phyloP scores from a whole-genome alignment of 2,888 invertebrate species.

The Trypoxylon attenuatum region DNA sequence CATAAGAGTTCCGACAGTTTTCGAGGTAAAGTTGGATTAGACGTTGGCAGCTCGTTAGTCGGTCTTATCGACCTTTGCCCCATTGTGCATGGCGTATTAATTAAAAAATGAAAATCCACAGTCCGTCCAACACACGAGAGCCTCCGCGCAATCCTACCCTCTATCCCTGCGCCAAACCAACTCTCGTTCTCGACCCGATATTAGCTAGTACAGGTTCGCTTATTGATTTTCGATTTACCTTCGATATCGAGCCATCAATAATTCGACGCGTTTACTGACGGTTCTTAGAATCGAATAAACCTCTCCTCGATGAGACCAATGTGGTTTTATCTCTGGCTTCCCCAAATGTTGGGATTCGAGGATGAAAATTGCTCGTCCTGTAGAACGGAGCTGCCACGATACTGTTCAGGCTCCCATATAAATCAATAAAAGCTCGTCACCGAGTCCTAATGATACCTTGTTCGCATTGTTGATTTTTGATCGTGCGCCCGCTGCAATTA shows the following conservation, averaged over 20 bases:
- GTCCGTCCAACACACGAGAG: constrained; percentile 32
- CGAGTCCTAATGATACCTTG: no score
- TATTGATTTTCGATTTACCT: constrained; percentile 58
- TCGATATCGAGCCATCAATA: constrained; percentile 37
- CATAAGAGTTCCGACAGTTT: constrained; percentile 54
- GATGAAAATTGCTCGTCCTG: neutral
- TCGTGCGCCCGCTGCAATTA: no score
- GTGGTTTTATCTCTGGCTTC: neutral
- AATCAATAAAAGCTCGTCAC: no score
- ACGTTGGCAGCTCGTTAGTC: constrained; percentile 56
- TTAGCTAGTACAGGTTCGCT: constrained; percentile 11
- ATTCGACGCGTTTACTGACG: constrained; percentile 31
- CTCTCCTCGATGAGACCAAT: neutral
- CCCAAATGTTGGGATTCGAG: constrained; percentile 1
- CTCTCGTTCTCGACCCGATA: neutral
- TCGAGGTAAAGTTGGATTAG: constrained; percentile 53
- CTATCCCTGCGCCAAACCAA: constrained; percentile 6
- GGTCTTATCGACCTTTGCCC: constrained; percentile 43
- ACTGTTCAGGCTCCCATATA: no score
- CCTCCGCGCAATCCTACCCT: constrained; percentile 30
- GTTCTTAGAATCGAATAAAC: constrained; percentile 16
- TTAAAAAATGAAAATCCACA: constrained; percentile 51
- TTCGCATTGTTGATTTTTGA: no score
- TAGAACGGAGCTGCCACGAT: no score
- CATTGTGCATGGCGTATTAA: constrained; percentile 47